phyloP scores from a whole-genome alignment of 2,113 vertebrate species.

The Perognathus longimembris region DNA sequence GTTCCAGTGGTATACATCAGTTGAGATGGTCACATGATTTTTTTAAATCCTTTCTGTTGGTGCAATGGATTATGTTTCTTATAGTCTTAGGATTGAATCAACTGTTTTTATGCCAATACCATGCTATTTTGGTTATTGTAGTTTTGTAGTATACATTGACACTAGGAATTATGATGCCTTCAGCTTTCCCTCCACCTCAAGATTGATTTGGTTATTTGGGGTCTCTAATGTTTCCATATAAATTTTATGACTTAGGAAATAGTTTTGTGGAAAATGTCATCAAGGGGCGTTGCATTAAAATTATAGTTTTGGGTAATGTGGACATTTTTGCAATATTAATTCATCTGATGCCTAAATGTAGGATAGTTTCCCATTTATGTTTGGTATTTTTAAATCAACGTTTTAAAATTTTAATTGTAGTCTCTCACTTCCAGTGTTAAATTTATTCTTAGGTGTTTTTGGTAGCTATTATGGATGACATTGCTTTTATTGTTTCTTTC shows the following conservation, averaged over 20 bases:
- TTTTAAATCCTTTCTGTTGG: too few relatives aligned
- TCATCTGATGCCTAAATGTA: neutral
- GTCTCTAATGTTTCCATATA: neutral
- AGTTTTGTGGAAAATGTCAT: neutral
- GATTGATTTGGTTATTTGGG: neutral
- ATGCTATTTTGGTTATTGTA: neutral
- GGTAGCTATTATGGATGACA: neutral
- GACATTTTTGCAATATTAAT: neutral
- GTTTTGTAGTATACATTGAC: neutral
- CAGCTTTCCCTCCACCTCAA: neutral
- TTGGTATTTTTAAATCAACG: too few relatives aligned
- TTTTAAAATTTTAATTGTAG: neutral
- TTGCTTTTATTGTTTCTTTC: neutral
- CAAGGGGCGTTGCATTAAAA: neutral
- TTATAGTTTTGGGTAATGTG: neutral
- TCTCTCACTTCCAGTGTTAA: neutral
- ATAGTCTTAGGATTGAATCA: too few relatives aligned
- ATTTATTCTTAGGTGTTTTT: neutral
- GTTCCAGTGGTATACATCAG: neutral
- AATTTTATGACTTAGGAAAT: neutral
- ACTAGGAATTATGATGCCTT: neutral
- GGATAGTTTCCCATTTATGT: neutral
- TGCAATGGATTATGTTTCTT: too few relatives aligned
- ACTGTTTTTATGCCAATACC: neutral
- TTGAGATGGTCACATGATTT: neutral